phyloP scores from a whole-genome alignment of 2,113 vertebrate genomes.

The Pomatostomus ruficeps region DNA sequence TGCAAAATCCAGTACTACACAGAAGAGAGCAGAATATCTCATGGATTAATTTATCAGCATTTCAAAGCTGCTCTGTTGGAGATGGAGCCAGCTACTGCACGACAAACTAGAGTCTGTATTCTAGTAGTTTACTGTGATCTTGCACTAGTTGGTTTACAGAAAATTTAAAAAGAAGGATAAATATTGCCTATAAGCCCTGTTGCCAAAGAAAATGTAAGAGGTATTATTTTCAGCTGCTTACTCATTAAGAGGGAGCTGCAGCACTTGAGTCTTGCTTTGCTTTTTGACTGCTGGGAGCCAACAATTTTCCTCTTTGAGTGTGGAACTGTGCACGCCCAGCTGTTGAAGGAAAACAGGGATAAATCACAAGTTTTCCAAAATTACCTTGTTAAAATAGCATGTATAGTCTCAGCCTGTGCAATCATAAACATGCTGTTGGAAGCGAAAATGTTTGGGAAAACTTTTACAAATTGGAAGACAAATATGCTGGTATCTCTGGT shows the following conservation, averaged over 20 bases:
- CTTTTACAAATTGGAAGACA: background rate
- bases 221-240: constrained; percentile 46
- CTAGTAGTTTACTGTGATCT: background rate
- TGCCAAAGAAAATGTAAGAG: constrained; percentile 19
- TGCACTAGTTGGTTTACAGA: background rate
- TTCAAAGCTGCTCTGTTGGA: background rate
- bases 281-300: constrained; percentile 6
- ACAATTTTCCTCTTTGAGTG: background rate
- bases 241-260: background rate
- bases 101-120: background rate
- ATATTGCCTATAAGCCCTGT: background rate
- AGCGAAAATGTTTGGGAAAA: background rate
- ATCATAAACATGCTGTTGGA: background rate
- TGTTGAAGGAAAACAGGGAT: background rate
- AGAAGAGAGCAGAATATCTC: background rate
- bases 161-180: background rate
- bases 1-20: background rate
- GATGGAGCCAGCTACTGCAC: background rate
- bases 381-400: background rate
- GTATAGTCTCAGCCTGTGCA: background rate
- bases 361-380: background rate
- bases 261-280: background rate
- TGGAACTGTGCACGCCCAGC: background rate
- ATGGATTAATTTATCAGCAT: background rate
- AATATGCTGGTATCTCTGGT: background rate